Conservation (phyloP, 2,888 invertebrate genomes). For the Ommatoiulus sabulosus region DNA sequence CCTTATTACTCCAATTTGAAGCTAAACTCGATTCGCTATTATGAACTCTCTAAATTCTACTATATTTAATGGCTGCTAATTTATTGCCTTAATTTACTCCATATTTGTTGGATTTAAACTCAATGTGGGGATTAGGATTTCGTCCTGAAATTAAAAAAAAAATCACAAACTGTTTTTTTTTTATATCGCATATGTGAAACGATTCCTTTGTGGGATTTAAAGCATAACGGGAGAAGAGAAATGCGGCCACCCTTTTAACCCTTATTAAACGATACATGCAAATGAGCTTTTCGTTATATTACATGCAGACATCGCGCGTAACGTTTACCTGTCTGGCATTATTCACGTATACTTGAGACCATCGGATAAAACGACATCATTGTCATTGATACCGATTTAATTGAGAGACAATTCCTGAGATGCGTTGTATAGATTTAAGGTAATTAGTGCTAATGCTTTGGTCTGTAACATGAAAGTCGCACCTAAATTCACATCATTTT, state of each 20-base stretch:
- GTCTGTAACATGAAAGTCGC: too few species aligned
- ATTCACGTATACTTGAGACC: neutral
- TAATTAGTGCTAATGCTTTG: too few species aligned
- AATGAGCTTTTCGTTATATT: conserved; percentile 50
- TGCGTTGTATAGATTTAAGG: neutral
- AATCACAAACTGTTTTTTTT: conserved; percentile 19
- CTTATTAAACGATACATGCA: conserved; percentile 48
- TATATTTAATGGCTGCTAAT: conserved; percentile 35
- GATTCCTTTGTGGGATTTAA: neutral
- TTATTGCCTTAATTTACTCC: conserved; percentile 45
- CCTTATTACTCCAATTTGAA: conserved; percentile 45
- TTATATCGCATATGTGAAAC: neutral
- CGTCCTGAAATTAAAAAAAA: conserved; percentile 39
- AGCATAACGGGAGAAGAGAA: neutral
- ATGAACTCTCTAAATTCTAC: conserved; percentile 38
- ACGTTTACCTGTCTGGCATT: neutral
- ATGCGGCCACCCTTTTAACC: conserved; percentile 45
- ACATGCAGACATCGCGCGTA: neutral
- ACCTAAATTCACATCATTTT: too few species aligned
- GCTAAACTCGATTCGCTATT: conserved; percentile 45
- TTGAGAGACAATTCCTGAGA: neutral
- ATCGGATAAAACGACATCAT: neutral
- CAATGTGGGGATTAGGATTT: conserved; percentile 32
- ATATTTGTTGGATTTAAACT: conserved; percentile 36
- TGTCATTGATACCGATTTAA: neutral